Evolutionary conservation across 2,113 vertebrate species (phyloP).

Genomic region (Pituophis catenifer): DNA sequence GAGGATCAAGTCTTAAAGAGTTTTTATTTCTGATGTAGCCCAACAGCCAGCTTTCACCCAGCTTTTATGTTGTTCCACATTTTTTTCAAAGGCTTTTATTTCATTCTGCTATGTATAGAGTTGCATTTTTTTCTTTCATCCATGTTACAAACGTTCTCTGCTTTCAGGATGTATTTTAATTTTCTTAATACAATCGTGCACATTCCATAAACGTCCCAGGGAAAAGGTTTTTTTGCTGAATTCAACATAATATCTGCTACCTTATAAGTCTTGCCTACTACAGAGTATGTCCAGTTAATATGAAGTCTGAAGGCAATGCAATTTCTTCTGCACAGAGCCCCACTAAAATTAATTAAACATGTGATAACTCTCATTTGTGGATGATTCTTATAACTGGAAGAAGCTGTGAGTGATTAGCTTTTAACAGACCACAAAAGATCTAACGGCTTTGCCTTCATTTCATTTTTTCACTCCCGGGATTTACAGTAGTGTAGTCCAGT

Average conservation of each 20-base stretch:
- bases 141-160: fast-evolving
- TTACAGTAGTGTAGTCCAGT: background rate
- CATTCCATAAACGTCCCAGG: background rate
- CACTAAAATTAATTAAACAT: background rate
- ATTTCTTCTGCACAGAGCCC: background rate
- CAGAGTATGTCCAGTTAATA: background rate
- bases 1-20: fast-evolving
- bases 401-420: background rate
- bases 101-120: fast-evolving
- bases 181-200: background rate
- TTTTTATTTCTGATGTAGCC: background rate
- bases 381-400: background rate
- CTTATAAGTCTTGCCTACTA: background rate
- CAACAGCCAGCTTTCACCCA: background rate
- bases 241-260: background rate
- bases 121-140: fast-evolving
- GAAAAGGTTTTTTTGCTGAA: background rate
- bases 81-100: background rate
- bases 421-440: background rate
- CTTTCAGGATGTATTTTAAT: fast-evolving
- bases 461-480: background rate
- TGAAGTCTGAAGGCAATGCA: background rate
- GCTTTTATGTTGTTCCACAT: background rate
- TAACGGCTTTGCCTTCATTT: background rate
- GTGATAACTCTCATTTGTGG: background rate